These are phyloP conservation scores for Natrix natrix DNA, from an alignment of 2,797 vertebrate species.

Conservation along the genomic window DNA sequence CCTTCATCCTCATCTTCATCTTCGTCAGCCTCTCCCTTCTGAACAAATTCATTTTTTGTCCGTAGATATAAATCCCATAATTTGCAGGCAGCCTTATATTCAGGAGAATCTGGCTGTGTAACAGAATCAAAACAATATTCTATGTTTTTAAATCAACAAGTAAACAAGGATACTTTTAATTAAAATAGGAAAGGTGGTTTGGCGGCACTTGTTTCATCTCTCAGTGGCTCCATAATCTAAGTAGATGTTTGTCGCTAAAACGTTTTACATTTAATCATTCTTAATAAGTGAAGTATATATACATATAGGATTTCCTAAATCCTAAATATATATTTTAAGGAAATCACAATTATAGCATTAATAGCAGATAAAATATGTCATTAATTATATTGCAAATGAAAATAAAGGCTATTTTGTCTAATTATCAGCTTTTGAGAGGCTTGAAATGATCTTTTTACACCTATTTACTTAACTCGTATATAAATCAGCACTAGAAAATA, in stretches of 20 bases:
- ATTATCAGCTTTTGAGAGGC: not conserved
- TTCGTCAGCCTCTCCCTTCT: constrained; percentile 91
- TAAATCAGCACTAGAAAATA: not conserved
- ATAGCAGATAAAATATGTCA: not conserved
- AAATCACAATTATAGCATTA: not conserved
- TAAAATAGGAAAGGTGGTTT: not conserved
- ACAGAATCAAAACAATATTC: constrained; percentile 34
- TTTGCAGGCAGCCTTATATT: constrained; percentile 94
- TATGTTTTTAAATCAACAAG: not conserved
- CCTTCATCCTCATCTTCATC: constrained; percentile 91
- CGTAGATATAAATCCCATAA: constrained; percentile 98
- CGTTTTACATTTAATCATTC: not conserved
- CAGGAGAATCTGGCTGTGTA: constrained; percentile 87
- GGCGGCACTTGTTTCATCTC: not conserved
- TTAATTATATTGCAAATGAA: not conserved
- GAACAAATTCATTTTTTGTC: constrained; percentile 97
- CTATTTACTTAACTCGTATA: constrained; percentile 8
- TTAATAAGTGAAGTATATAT: not conserved
- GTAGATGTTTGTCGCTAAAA: not conserved
- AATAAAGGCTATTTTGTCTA: not conserved
- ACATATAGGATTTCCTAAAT: no score
- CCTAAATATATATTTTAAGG: not conserved
- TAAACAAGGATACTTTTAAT: not conserved
- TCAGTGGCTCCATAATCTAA: not conserved
- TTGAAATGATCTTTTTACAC: not conserved